phyloP scores from a whole-genome alignment of 2,797 vertebrate genomes.

The Typhlichthys eigenmanni region DNA sequence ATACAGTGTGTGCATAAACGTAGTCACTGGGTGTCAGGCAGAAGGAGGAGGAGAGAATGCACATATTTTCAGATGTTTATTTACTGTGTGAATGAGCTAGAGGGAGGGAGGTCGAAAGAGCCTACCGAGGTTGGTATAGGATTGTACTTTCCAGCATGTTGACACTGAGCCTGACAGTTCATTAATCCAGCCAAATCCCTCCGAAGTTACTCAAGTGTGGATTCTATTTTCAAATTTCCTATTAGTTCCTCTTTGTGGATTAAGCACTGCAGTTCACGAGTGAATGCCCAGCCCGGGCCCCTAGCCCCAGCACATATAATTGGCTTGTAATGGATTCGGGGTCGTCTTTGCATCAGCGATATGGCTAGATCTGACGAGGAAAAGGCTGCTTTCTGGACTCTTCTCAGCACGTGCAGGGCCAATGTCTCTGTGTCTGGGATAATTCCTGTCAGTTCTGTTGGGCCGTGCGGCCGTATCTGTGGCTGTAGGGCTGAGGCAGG shows the following conservation, averaged over 20 bases:
- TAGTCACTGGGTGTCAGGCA: no score
- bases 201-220: constrained; percentile 79
- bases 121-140: constrained; percentile 63
- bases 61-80: constrained; percentile 9
- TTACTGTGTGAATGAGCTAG: constrained; percentile 1
- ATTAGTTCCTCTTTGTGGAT: constrained; percentile 82
- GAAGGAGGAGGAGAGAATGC: no score
- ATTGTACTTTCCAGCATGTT: constrained; percentile 74
- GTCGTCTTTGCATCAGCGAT: constrained; percentile 73
- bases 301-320: constrained; percentile 67
- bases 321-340: constrained; percentile 81
- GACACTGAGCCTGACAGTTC: constrained; percentile 79
- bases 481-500: constrained; percentile 54
- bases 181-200: constrained; percentile 82
- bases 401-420: constrained; percentile 34
- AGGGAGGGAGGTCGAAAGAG: constrained; percentile 40
- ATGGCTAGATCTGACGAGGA: constrained; percentile 64
- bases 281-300: constrained; percentile 64
- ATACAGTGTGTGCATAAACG: no score
- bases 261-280: constrained; percentile 75
- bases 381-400: constrained; percentile 48
- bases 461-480: constrained; percentile 28
- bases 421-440: constrained; percentile 48
- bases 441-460: constrained; percentile 64
- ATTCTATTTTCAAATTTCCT: constrained; percentile 82